Evolutionary conservation across 2,888 invertebrate species (phyloP), one percentile per base, ranked within the genome.

Genomic region (Tuta absoluta): DNA sequence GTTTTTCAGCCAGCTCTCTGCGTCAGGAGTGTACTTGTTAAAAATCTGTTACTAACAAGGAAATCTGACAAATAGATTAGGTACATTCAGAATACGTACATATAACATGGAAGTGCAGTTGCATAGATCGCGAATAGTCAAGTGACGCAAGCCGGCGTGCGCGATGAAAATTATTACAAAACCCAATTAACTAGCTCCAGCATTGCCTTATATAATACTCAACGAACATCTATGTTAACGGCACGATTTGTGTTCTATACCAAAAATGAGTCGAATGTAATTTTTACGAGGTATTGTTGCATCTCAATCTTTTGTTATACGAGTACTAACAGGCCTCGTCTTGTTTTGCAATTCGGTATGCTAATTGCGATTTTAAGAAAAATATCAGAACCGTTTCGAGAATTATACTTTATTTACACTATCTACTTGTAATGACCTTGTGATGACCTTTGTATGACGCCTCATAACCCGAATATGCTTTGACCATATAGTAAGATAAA

Each of bases 191-290:
- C 72, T 70, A 10, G 71, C 72, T 72, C 69, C 71, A 69, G 72
- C 56, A 12, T 56, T 28, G 12, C 70, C 73, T 89, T 88, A 84
- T 78, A 80, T 87, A 89, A 89, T 75, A 71, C 71, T 86, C 86
- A 83, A 78, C 87, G 86, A 83, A 78, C 87, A 89, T 87, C 85
- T 89, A 85, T 89, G 89, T 89, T 86, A 89, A 87, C 85, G 78
- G 80, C 48, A 60, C 62, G 53, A 64, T 64, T 66, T 61, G 63
- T 63, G 17, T 57, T 57, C 57, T 62, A 38, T 58, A 41, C 38
- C 33, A 63, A 62, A 66, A 66, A 33, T 49, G 23, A 38, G 48
- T 57, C 37, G 62, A 19, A 53, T 62, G 53, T 57, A 62, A 57
- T 24, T 37, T 56, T 62, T 56, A 62, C 24, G 62, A 62, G 14